Base-by-base conservation (phyloP, 2,797 vertebrate species). In the Sternarchorhynchus goeldii region DNA sequence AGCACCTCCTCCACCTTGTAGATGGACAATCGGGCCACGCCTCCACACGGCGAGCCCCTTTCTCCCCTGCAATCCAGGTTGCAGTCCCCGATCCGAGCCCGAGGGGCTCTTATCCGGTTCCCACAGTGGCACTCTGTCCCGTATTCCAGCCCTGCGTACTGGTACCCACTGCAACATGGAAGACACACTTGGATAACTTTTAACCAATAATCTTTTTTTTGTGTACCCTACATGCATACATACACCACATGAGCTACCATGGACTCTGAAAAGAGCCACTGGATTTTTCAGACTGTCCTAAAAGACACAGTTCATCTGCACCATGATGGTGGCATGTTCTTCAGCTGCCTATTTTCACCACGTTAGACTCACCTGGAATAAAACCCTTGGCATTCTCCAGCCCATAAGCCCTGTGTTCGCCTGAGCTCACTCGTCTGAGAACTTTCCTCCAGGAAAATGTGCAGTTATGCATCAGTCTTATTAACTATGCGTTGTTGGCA, bases 121-220 rank as follows among this genome's bases (percentile, higher is more conserved):
- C 97, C 97, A 0, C 97, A 99, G 91, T 96, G 96, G 87, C 97
- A 99, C 88, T 99, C 97, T 0, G 96, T 93, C 17, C 97, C 97
- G 0, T 93, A 95, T 0, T 96, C 96, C 89, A 99, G 88, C 1
- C 97, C 97, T 0, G 97, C 96, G 1, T 94, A 98, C 84, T 87
- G 82, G 83, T 96, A 98, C 21, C 96, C 94, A 87, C 97, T 99
- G 86, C 0, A 0, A 63, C 45, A 76, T 55, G n/a, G 53, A 70
- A 64, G 66, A 29, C 4, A 34, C 34, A 21, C 25, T 60, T 29
- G 29, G 58, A 60, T 1, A 31, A 3, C 21, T 60, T 14, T 29
- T 31, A 14, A 20, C 18, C 12, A 10, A 56, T 25, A 10, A 29
- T 4, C 20, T 6, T 29, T 59, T 59, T 25, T 0, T 25, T 59